phyloP scores from a whole-genome alignment of 2,797 vertebrate species.

The Halcyon leucocephala region DNA sequence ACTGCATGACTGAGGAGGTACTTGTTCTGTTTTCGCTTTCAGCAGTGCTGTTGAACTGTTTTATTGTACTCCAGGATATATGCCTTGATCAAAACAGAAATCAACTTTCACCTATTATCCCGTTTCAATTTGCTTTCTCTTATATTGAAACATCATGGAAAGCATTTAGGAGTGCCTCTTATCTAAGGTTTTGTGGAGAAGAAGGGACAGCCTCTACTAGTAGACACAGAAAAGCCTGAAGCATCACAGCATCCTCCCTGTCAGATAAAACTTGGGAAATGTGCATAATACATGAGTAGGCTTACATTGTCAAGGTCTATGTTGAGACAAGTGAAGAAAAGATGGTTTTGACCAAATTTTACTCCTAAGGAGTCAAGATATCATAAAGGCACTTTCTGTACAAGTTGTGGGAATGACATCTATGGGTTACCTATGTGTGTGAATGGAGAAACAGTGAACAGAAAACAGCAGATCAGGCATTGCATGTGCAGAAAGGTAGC shows the following conservation, averaged over 20 bases:
- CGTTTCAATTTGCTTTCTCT: background rate
- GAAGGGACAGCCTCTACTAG: background rate
- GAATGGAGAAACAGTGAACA: background rate
- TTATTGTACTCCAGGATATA: background rate
- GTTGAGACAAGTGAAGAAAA: background rate
- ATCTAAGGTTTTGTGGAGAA: background rate
- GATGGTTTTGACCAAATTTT: background rate
- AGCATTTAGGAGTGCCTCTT: background rate
- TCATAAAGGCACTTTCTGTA: background rate
- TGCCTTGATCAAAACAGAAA: background rate
- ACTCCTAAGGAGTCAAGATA: background rate
- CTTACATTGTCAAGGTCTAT: background rate
- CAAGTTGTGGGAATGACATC: background rate
- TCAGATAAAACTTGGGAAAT: background rate
- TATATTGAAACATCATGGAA: background rate
- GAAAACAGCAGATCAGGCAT: background rate
- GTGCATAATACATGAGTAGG: background rate
- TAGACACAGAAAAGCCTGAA: background rate
- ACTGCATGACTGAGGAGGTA: background rate
- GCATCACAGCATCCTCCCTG: background rate
- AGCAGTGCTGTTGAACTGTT: background rate
- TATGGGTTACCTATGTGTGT: background rate
- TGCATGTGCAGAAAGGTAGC: background rate
- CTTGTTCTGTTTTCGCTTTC: background rate
- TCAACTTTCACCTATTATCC: background rate